A percentile compares a stretch with the other conserved stretches of the same genome.
Evolutionary conservation across 2,797 vertebrate genomes (phyloP).

Genomic region (Scleropages formosus): DNA sequence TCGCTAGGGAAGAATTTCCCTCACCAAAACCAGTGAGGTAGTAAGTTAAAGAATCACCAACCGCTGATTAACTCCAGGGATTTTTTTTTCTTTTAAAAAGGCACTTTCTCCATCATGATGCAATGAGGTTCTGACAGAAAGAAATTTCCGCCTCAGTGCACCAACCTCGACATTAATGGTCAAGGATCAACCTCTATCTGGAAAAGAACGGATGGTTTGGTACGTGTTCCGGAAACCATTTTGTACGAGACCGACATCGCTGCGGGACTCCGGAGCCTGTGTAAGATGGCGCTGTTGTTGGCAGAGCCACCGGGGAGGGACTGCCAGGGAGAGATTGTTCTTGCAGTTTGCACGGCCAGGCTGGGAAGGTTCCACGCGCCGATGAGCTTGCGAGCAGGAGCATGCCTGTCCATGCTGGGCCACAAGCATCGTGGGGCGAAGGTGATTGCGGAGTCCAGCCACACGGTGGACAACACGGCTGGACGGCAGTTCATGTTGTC

Average conservation of each 20-base stretch:
- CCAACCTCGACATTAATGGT: neutral
- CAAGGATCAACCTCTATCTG: neutral
- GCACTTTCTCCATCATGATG: neutral
- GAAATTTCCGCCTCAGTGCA: conserved; percentile 1
- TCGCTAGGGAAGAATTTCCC: conserved; percentile 2
- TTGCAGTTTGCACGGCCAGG: neutral
- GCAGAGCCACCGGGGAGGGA: neutral
- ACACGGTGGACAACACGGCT: no score
- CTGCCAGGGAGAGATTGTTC: neutral
- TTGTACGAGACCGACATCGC: neutral
- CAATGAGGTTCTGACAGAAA: neutral
- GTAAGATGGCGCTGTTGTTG: neutral
- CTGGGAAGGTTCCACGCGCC: no score
- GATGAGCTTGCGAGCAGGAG: no score
- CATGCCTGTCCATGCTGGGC: no score
- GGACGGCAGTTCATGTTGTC: no score
- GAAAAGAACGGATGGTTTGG: no score
- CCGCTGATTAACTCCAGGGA: neutral
- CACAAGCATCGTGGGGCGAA: no score
- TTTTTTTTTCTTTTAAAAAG: conserved; percentile 15
- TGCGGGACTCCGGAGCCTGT: neutral
- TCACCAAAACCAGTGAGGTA: conserved; percentile 29
- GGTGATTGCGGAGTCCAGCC: no score
- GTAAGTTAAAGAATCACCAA: conserved; percentile 13
- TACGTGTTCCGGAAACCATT: neutral